Percentiles rank a stretch among this genome's conserved stretches.
phyloP scores from a whole-genome alignment of 2,888 invertebrate species.

The Oligia strigilis region DNA sequence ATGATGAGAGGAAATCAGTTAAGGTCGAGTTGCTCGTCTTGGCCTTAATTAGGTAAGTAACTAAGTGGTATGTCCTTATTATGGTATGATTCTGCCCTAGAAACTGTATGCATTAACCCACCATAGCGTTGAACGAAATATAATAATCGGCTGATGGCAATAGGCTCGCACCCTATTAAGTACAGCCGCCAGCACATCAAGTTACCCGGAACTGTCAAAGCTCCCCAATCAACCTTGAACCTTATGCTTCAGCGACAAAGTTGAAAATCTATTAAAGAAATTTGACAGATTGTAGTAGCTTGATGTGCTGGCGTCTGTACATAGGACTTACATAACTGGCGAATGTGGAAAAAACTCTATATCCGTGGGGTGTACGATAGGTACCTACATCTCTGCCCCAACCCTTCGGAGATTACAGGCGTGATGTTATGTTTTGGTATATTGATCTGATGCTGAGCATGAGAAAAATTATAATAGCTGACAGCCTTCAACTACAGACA shows the following conservation, averaged over 20 bases:
- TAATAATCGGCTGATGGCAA: not conserved
- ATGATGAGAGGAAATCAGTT: conserved; percentile 23
- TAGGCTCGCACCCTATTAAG: not conserved
- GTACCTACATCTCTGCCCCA: not conserved
- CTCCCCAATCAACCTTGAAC: no score
- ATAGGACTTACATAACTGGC: not conserved
- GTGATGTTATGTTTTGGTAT: not conserved
- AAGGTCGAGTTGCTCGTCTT: conserved; percentile 22
- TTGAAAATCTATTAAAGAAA: no score
- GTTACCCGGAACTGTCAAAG: no score
- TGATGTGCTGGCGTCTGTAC: not conserved
- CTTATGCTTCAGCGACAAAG: no score
- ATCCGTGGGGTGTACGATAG: no score
- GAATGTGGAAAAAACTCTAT: not conserved
- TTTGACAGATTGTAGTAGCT: no score
- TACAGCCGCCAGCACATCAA: not conserved
- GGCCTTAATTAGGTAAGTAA: conserved; percentile 22
- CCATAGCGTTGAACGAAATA: not conserved
- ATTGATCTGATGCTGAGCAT: not conserved
- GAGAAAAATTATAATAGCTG: not conserved
- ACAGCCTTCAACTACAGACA: not conserved
- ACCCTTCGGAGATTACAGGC: not conserved
- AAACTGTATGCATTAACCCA: not conserved
- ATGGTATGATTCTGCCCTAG: not conserved
- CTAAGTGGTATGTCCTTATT: not conserved